Base-by-base conservation (phyloP, 2,113 vertebrate genomes). In the Otocyon megalotis region DNA sequence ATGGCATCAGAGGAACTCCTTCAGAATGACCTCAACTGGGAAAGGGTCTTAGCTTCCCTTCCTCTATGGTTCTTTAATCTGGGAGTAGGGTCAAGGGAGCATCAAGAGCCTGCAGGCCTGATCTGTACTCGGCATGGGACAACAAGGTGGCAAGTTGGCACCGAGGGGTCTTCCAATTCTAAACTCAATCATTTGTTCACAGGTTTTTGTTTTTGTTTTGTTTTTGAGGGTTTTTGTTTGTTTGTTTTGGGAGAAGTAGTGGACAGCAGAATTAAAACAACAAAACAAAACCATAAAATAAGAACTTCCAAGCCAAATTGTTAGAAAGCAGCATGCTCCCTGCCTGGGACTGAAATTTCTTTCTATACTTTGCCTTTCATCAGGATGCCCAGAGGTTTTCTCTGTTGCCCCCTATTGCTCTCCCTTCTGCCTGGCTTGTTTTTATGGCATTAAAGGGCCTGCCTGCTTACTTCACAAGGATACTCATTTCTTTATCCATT, bases 391-490 rank as follows among this genome's bases (percentile, higher is more conserved):
- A 7, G 1, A 67, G 50, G 1, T 72, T 89, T 96, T 81, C 67
- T 19, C 13, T 19, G 0, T 53, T 20, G 30, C 1, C 28, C 62
- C n/a, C 3, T 79, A 6, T 5, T 65, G 13, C 43, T 94, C 28
- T 90, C n/a, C 20, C 1, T 17, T 84, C 86, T 74, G 0, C 81
- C 71, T 56, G 92, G 2, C 69, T 69, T 26, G 37, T 85, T 96
- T 76, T 35, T 17, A 60, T 30, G 10, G 9, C 35, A 14, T 77
- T 88, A 12, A 92, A 92, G 85, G 56, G 5, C 48, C 84, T 54
- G 30, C 24, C 28, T 93, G n/a, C 67, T 37, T 97, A 24, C 53
- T 97, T 92, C 76, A 67, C 28, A 56, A 96, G 32, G n/a, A 82
- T 30, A 62, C 65, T 71, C 15, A 17, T 87, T 94, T 95, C n/a